Conservation (phyloP, 2,888 invertebrate genomes). For the Cerceris ruficornis region DNA sequence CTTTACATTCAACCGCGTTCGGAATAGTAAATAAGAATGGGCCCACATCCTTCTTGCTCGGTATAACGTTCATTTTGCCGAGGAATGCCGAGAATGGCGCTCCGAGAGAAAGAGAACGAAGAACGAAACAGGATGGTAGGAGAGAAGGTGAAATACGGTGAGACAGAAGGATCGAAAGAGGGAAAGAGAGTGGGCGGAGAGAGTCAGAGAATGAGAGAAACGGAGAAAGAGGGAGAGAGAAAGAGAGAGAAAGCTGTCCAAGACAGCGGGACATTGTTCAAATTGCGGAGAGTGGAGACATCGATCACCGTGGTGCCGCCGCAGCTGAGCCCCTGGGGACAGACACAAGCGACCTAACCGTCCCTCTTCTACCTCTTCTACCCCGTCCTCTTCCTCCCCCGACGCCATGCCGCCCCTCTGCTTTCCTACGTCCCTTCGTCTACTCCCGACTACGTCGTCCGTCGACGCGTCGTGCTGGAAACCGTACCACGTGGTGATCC, state of each 20-base stretch:
- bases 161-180: background rate
- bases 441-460: constrained; percentile 10
- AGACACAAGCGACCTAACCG: constrained; percentile 66
- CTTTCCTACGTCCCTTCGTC: constrained; percentile 26
- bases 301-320: constrained; percentile 74
- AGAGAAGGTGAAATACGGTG: background rate
- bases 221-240: constrained; percentile 23
- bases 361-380: constrained; percentile 55
- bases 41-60: constrained; percentile 64
- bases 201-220: constrained; percentile 15
- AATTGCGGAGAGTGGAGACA: constrained; percentile 77
- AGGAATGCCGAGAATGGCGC: constrained; percentile 72
- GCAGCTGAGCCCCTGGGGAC: constrained; percentile 74
- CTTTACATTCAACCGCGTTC: constrained; percentile 34
- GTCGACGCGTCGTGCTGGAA: constrained; percentile 41
- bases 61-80: constrained; percentile 74
- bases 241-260: constrained; percentile 48
- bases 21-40: constrained; percentile 76
- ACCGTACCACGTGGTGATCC: constrained; percentile 48
- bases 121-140: constrained; percentile 25
- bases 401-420: constrained; percentile 23
- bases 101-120: background rate
- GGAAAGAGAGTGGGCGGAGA: constrained; percentile 23
- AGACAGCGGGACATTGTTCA: constrained; percentile 77
- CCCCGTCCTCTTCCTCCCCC: constrained; percentile 23